These are phyloP conservation scores for Endomychus coccineus DNA, from an alignment of 2,888 invertebrate genomes.

Conservation along the genomic window DNA sequence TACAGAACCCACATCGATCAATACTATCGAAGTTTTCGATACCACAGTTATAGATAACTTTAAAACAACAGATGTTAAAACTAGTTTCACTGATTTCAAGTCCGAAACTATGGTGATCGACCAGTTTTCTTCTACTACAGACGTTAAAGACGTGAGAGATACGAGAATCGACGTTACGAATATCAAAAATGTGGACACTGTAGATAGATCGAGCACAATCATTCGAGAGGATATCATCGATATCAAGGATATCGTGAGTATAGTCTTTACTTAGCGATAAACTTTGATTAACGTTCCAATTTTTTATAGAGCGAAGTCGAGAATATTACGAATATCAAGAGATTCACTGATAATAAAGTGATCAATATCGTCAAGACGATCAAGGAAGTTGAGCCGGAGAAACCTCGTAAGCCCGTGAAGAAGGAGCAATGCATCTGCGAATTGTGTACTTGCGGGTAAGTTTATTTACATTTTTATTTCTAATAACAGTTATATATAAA, in stretches of 20 bases:
- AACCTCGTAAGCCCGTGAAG: slow-evolving; percentile 42
- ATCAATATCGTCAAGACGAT: slow-evolving; percentile 44
- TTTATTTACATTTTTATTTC: too few relatives aligned
- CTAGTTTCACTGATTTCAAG: slow-evolving; percentile 14
- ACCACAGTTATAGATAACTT: too few relatives aligned
- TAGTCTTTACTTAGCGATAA: too few relatives aligned
- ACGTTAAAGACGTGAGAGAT: slow-evolving; percentile 19
- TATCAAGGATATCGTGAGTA: slow-evolving; percentile 48
- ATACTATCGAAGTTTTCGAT: too few relatives aligned
- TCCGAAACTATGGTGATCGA: slow-evolving; percentile 7
- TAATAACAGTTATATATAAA: too few relatives aligned
- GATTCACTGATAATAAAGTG: slow-evolving; percentile 48
- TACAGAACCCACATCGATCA: too few relatives aligned
- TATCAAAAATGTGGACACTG: slow-evolving; percentile 17
- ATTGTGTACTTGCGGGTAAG: slow-evolving; percentile 87
- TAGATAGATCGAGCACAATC: slow-evolving; percentile 46
- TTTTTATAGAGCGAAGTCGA: slow-evolving; percentile 40
- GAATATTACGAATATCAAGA: slow-evolving; percentile 41
- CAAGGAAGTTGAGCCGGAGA: slow-evolving; percentile 38
- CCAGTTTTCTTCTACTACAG: slow-evolving; percentile 12
- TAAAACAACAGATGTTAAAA: slow-evolving; percentile 1
- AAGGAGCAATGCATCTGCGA: slow-evolving; percentile 85
- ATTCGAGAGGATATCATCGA: slow-evolving; percentile 53
- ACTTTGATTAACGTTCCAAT: too few relatives aligned
- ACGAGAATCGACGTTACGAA: slow-evolving; percentile 20